A percentile compares a stretch with the other conserved stretches of the same genome.
These are phyloP conservation scores for Odontocolon sp. DNA, from an alignment of 2,888 invertebrate genomes.

Conservation along the genomic window DNA sequence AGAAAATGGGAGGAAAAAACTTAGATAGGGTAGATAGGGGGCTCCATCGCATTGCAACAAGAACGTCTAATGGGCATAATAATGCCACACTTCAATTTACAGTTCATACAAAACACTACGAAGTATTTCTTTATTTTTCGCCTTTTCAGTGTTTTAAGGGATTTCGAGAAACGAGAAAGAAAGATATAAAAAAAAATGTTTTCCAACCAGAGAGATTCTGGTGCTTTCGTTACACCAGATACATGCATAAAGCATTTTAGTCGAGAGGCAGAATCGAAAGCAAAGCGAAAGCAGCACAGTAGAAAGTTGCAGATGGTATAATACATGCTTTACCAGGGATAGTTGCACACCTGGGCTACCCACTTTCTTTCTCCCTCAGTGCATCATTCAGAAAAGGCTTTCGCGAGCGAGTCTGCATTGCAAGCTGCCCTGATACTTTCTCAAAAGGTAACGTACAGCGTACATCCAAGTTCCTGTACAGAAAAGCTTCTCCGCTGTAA, in stretches of 20 bases:
- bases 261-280: conserved; percentile 15
- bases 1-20: neutral
- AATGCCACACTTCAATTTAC: no score
- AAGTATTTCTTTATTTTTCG: neutral
- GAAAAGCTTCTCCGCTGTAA: neutral
- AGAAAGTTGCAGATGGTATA: conserved; percentile 6
- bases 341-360: conserved; percentile 2
- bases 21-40: neutral
- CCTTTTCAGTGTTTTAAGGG: neutral
- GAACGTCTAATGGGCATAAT: no score
- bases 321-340: conserved; percentile 1
- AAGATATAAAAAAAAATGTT: neutral
- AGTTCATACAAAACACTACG: no score
- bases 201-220: conserved; percentile 1
- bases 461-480: neutral
- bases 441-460: conserved; percentile 12
- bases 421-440: conserved; percentile 20
- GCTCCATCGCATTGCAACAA: neutral
- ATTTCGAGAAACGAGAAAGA: neutral
- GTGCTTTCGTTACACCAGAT: conserved; percentile 27
- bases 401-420: neutral
- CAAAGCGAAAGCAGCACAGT: conserved; percentile 7
- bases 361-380: neutral
- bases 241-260: conserved; percentile 43
- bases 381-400: conserved; percentile 31